Conservation (phyloP, 2,113 vertebrate genomes). For the Engystomops pustulosus region DNA sequence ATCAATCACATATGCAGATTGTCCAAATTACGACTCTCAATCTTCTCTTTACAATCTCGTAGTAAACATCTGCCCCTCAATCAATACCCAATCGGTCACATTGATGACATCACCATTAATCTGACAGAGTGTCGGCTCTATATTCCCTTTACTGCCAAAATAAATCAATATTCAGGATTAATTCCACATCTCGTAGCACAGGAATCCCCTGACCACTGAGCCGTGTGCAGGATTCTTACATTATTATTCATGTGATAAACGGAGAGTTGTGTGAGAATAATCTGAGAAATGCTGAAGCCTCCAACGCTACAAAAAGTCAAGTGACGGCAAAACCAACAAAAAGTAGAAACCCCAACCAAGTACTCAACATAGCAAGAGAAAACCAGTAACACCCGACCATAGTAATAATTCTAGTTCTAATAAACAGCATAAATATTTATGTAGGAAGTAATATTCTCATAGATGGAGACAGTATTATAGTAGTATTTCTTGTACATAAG, state of each 20-base stretch:
- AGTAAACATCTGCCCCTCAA: neutral
- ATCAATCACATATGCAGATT: neutral
- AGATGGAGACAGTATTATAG: neutral
- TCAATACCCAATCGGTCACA: neutral
- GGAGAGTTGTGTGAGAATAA: no score
- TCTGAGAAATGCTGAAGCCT: no score
- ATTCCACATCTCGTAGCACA: neutral
- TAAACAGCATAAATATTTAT: no score
- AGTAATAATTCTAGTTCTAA: no score
- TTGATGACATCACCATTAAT: neutral
- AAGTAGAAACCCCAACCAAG: neutral
- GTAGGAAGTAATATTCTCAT: slow-evolving; percentile 4
- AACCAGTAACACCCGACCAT: neutral
- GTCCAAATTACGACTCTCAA: neutral
- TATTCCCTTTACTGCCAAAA: neutral
- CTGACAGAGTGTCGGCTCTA: neutral
- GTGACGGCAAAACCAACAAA: neutral
- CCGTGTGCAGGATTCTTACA: no score
- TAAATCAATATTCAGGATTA: neutral
- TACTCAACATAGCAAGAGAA: neutral
- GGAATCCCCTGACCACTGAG: neutral
- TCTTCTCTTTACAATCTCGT: neutral
- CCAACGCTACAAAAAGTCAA: no score
- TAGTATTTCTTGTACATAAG: neutral
- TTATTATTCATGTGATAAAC: neutral